Evolutionary conservation across 1,140 invertebrate genomes (phyloP).

Genomic region (Amphibalanus amphitrite): DNA sequence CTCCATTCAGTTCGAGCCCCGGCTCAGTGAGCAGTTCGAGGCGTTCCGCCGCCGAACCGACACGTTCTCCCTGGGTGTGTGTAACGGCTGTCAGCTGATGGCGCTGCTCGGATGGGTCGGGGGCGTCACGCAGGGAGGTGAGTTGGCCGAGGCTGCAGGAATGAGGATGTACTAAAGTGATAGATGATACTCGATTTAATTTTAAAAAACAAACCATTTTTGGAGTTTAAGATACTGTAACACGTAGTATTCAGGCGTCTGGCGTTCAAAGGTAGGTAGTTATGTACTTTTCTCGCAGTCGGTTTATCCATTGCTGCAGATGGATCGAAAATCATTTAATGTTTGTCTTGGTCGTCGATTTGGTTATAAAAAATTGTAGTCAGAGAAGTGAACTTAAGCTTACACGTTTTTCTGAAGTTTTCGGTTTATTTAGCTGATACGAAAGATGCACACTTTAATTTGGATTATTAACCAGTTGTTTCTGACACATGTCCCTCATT

Average conservation of each 20-base stretch:
- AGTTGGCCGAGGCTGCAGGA: background rate
- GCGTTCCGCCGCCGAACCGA: constrained; percentile 49
- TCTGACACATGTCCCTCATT: constrained; percentile 5
- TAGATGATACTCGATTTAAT: background rate
- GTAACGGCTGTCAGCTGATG: constrained; percentile 95
- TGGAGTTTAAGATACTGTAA: background rate
- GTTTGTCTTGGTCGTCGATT: too few species aligned
- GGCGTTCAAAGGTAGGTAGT: too few species aligned
- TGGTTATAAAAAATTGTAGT: too few species aligned
- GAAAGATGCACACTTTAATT: too few species aligned
- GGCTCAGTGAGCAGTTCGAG: constrained; percentile 48
- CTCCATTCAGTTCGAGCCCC: constrained; percentile 53
- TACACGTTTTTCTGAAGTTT: too few species aligned
- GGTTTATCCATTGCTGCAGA: too few species aligned
- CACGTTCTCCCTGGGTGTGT: constrained; percentile 90
- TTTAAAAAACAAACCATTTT: background rate
- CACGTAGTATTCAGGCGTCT: too few species aligned
- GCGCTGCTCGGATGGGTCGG: constrained; percentile 64
- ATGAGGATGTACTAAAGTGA: background rate
- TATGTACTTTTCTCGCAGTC: too few species aligned
- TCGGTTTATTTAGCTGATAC: too few species aligned
- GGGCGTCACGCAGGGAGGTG: constrained; percentile 16
- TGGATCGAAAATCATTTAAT: too few species aligned
- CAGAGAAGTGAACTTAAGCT: too few species aligned
- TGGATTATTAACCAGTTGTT: too few species aligned